phyloP scores from a whole-genome alignment of 1,140 invertebrate species.

The Pachypeltis micranthus region DNA sequence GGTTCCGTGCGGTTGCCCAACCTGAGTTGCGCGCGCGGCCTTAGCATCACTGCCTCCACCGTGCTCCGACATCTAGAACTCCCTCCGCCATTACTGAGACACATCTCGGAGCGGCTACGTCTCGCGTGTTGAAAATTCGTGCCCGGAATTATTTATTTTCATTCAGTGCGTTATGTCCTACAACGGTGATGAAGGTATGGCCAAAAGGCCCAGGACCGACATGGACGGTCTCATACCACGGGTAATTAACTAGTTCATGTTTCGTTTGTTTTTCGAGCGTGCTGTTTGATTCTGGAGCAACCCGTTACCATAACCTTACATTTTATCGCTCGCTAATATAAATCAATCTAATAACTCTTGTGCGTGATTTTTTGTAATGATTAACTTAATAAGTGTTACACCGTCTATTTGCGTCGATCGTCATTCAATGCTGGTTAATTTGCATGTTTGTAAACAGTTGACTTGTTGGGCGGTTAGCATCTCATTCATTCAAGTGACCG shows the following conservation, averaged over 20 bases:
- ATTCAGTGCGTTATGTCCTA: conserved; percentile 9
- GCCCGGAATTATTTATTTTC: not conserved
- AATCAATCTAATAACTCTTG: too few species aligned
- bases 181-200: conserved; percentile 16
- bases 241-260: conserved; percentile 2
- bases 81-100: not conserved
- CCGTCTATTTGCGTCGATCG: too few species aligned
- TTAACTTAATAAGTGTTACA: too few species aligned
- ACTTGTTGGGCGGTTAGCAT: too few species aligned
- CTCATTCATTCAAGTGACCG: too few species aligned
- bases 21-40: not conserved
- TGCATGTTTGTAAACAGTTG: too few species aligned
- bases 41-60: not conserved
- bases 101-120: not conserved
- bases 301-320: too few species aligned
- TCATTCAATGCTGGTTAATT: too few species aligned
- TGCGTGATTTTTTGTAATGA: too few species aligned
- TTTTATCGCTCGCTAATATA: too few species aligned
- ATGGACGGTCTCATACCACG: conserved; percentile 6
- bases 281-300: too few species aligned
- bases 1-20: not conserved
- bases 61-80: not conserved
- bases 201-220: conserved; percentile 16
- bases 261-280: too few species aligned
- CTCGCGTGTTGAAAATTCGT: not conserved